A percentile compares a stretch with the other conserved stretches of the same genome.
These are phyloP conservation scores for Ophioninae sp. DNA, from an alignment of 2,888 invertebrate species.

Conservation along the genomic window DNA sequence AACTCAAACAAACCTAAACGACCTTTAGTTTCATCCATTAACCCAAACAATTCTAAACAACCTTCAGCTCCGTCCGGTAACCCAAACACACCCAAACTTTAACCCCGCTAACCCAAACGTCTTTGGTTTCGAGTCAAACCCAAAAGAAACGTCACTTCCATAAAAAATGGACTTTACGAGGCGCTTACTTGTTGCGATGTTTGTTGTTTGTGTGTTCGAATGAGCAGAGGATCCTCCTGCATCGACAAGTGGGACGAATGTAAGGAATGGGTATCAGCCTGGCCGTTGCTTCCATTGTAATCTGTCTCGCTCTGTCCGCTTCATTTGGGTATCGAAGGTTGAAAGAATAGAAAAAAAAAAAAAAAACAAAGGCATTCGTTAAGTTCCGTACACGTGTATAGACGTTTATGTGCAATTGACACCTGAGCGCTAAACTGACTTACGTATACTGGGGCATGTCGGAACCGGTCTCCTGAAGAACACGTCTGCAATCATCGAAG, in stretches of 20 bases:
- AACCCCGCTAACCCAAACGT: no score
- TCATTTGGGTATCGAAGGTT: conserved; percentile 58
- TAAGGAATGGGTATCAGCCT: conserved; percentile 85
- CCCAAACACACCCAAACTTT: no score
- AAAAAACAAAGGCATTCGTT: conserved; percentile 40
- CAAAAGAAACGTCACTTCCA: background rate
- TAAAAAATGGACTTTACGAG: background rate
- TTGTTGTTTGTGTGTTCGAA: conserved; percentile 86
- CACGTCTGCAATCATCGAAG: conserved; percentile 82
- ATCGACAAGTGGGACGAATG: conserved; percentile 83
- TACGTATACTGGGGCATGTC: conserved; percentile 87
- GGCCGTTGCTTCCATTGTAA: conserved; percentile 85
- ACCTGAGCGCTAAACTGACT: conserved; percentile 74
- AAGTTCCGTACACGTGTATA: background rate
- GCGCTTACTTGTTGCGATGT: conserved; percentile 84
- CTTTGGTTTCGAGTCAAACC: background rate
- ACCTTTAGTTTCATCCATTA: no score
- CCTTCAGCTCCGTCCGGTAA: no score
- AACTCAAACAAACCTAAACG: no score
- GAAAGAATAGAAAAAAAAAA: conserved; percentile 46
- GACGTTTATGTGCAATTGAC: background rate
- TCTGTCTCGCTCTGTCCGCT: conserved; percentile 82
- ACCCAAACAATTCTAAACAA: no score
- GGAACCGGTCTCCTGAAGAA: conserved; percentile 85
- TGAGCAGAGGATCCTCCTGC: conserved; percentile 82